phyloP scores from a whole-genome alignment of 2,888 invertebrate genomes.

The Scrobipalpa costella region DNA sequence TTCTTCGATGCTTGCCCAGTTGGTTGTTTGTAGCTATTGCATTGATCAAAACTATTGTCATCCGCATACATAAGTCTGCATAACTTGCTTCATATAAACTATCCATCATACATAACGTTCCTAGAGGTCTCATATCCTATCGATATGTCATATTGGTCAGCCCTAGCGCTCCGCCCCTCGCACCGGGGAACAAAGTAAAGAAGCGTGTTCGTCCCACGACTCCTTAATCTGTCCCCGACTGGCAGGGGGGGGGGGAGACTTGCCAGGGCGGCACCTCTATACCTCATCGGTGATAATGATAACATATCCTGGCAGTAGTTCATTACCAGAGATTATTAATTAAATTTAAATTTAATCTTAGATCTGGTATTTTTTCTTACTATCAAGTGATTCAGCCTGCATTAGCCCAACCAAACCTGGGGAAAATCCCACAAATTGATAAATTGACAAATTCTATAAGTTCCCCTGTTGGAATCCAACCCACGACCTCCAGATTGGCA shows the following conservation, averaged over 20 bases:
- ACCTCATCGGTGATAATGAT: not conserved
- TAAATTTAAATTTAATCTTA: not conserved
- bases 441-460: no score
- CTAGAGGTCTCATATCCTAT: no score
- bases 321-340: not conserved
- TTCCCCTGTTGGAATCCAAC: no score
- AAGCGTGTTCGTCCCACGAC: conserved; percentile 60
- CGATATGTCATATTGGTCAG: conserved; percentile 34
- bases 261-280: not conserved
- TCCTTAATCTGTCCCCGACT: conserved; percentile 50
- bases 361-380: no score
- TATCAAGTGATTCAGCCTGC: no score
- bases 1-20: not conserved
- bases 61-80: no score
- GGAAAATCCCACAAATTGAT: no score
- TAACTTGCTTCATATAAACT: no score
- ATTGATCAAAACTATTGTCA: no score
- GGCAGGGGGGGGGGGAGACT: not conserved
- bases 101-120: no score
- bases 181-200: conserved; percentile 55
- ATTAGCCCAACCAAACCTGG: no score
- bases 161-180: conserved; percentile 46
- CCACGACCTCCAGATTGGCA: no score
- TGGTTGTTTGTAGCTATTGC: not conserved
- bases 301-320: not conserved